These are phyloP conservation scores for Cetonia aurata DNA, from an alignment of 2,888 invertebrate genomes.

Conservation along the genomic window DNA sequence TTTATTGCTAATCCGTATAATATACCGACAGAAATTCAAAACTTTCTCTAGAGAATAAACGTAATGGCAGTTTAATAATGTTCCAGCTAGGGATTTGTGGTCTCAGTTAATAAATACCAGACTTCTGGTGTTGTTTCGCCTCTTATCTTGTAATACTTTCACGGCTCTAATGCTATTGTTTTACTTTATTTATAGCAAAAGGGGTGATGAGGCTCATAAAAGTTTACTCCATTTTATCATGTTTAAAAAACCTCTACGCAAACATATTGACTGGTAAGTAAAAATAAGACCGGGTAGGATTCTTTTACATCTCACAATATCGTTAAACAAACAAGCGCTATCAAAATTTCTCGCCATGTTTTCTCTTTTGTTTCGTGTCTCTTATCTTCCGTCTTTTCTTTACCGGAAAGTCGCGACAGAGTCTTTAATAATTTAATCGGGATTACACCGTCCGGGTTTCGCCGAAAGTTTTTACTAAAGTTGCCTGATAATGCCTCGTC, in stretches of 20 bases:
- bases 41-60: conserved; percentile 25
- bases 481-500: conserved; percentile 33
- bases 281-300: too few species aligned
- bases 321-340: conserved; percentile 44
- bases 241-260: too few species aligned
- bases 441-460: conserved; percentile 28
- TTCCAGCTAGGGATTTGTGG: not conserved
- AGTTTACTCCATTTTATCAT: too few species aligned
- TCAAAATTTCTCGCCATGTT: conserved; percentile 38
- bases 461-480: conserved; percentile 34
- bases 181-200: too few species aligned
- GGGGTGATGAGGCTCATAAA: too few species aligned
- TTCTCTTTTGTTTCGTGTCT: conserved; percentile 1
- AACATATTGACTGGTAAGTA: too few species aligned
- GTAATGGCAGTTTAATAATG: conserved; percentile 19
- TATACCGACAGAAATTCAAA: conserved; percentile 19
- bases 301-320: too few species aligned
- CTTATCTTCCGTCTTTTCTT: not conserved
- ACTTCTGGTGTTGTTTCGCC: too few species aligned
- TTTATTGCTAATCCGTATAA: conserved; percentile 33
- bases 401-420: not conserved
- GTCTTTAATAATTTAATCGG: conserved; percentile 39
- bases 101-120: conserved; percentile 7
- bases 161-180: too few species aligned
- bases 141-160: too few species aligned